Percentiles rank a stretch among this genome's conserved stretches.
These are phyloP conservation scores for Ceuthmochares aereus DNA, from an alignment of 2,113 vertebrate species.

Conservation along the genomic window DNA sequence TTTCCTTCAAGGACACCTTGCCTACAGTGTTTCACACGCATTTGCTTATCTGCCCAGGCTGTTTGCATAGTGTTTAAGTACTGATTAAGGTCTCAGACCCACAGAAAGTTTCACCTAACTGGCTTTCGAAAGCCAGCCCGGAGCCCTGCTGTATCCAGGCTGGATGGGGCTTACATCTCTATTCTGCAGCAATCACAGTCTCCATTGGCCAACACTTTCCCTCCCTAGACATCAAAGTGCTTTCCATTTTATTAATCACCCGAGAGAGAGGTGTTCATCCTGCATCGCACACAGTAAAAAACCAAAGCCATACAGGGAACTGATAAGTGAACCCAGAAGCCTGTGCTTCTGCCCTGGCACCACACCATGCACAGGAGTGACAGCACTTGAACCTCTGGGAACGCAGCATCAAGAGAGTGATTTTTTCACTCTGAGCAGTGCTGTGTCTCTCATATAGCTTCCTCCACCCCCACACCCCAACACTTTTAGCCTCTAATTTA, in stretches of 20 bases:
- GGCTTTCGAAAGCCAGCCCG: neutral
- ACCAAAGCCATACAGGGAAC: neutral
- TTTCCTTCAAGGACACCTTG: neutral
- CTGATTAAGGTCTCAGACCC: neutral
- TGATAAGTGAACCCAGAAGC: neutral
- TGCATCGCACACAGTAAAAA: neutral
- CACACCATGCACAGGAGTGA: fast-evolving
- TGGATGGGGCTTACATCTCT: neutral
- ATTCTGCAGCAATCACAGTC: fast-evolving
- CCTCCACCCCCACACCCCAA: no score
- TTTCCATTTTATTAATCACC: neutral
- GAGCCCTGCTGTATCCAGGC: neutral
- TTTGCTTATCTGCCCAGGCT: neutral
- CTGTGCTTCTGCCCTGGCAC: neutral
- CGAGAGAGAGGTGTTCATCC: neutral
- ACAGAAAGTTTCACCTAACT: neutral
- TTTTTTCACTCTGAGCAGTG: neutral
- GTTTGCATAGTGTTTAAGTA: neutral
- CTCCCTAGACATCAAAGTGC: neutral
- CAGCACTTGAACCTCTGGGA: neutral
- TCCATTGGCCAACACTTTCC: neutral
- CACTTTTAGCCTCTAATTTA: neutral
- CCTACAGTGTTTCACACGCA: neutral
- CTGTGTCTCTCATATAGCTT: neutral
- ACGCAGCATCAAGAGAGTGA: neutral